A percentile compares a stretch with the other conserved stretches of the same genome.
Conservation (phyloP, 2,888 invertebrate species). For the Heteromyza rotundicornis region DNA sequence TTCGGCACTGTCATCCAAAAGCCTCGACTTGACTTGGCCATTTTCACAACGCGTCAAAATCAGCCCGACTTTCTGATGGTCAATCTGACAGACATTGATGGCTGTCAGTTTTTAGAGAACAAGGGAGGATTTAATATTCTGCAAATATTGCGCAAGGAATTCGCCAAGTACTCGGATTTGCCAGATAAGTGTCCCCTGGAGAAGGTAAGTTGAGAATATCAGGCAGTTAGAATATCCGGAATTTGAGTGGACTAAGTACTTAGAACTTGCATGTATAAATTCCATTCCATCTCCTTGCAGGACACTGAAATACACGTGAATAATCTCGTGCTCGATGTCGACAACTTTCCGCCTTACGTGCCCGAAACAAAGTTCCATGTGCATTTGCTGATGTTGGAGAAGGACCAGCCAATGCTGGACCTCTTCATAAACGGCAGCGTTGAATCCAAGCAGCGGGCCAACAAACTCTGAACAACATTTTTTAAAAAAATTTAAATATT, state of each 20-base stretch:
- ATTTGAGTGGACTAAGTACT: no score
- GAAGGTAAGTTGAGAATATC: slow-evolving; percentile 21
- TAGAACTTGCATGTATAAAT: neutral
- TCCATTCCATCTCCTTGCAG: no score
- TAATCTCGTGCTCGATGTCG: slow-evolving; percentile 17
- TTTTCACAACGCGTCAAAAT: neutral
- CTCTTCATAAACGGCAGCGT: neutral
- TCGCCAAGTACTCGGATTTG: slow-evolving; percentile 15
- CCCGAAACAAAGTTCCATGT: slow-evolving; percentile 21
- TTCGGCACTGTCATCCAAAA: neutral
- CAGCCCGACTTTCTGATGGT: slow-evolving; percentile 8
- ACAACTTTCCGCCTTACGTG: slow-evolving; percentile 25
- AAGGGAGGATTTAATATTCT: slow-evolving; percentile 14
- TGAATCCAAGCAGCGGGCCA: neutral
- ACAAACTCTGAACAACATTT: neutral
- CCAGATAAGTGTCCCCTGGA: slow-evolving; percentile 25
- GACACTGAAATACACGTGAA: slow-evolving; percentile 16
- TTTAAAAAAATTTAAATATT: no score
- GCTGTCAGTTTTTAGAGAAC: slow-evolving; percentile 23
- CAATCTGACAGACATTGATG: slow-evolving; percentile 17
- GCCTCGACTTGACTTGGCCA: slow-evolving; percentile 5
- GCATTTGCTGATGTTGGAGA: slow-evolving; percentile 16
- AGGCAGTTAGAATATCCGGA: no score
- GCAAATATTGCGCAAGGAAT: slow-evolving; percentile 24
- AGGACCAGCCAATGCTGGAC: neutral